Base-by-base conservation (phyloP, 2,797 vertebrate species). In the Dicrostonyx torquatus region DNA sequence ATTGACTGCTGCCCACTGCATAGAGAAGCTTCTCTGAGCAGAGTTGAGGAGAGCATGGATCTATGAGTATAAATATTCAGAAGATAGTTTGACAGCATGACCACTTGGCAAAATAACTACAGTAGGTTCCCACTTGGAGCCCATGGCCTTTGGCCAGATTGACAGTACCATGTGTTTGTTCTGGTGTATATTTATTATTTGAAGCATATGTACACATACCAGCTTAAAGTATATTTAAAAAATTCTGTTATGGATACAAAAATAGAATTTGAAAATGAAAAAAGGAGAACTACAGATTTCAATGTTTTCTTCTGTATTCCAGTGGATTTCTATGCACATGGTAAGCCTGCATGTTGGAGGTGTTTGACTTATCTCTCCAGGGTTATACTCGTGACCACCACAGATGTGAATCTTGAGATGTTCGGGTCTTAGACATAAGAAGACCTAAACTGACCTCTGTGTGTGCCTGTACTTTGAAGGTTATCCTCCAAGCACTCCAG, bases 181-280 rank as follows among this genome's bases (percentile, higher is more conserved):
- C 90, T 79, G 62, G 37, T 75, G 6, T 50, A 6, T 85, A 72
- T 79, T 50, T 93, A 20, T 94, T 87, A 77, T 85, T 85, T 97
- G 45, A 91, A 72, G 68, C 48, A 43, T 82, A 55, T 84, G 72
- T 76, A 43, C 18, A 26, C 18, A 20, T 60, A 64, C 8, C 40
- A 58, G 37, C 64, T 87, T 80, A 89, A 92, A 79, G 40, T 90
- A 4, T 78, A 58, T 58, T 93, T 31, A 60, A 22, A 83, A 37
- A 8, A 26, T 89, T 76, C 34, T 93, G 50, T 58, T 31, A 1
- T 34, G 29, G 15, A 53, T 73, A 37, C 58, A 70, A 91, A 40
- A 80, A 84, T 31, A 43, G 34, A 77, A 40, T 40, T 66, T n/a
- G 90, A 90, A 76, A 92, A 76, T 89, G 64, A 73, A 89, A 93